Evolutionary conservation across 2,888 invertebrate genomes (phyloP), one percentile per base, ranked within the genome.

Genomic region (Pseudococcus viburni): DNA sequence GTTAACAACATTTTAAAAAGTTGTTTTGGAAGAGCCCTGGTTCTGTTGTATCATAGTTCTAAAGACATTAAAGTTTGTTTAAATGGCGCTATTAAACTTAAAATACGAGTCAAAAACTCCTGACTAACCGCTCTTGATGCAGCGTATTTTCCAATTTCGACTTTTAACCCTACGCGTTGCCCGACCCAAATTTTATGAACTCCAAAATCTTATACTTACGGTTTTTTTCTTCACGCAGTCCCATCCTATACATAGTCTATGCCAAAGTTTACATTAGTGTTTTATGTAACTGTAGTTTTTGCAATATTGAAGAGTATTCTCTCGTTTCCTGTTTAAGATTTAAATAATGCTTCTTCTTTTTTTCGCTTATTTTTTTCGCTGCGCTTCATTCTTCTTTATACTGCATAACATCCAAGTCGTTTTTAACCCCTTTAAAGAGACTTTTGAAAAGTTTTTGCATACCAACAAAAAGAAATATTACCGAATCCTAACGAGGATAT

Each of bases 31-130:
- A 77, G 73, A 87, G 77, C 87, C 19, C 26, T 42, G 42, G 73
- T 87, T 39, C 51, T 87, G 87, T 87, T 73, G 87, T 87, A 87
- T 87, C 77, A 87, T 87, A 87, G 87, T 87, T 87, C 55, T 51
- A 87, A 87, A 87, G 87, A 87, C 87, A 87, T 87, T 87, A 87
- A 87, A 87, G 87, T 87, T 87, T 87, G 87, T 87, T 87, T 87
- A 87, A 87, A 87, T 87, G 80, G 87, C 87, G 80, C 87, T 87
- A 87, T 87, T 87, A 87, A 87, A 87, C 87, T 87, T 87, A 87
- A 87, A 87, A 87, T 87, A 87, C 87, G 87, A 87, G 80, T 87
- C 87, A 87, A 87, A 86, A 87, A 87, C 87, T 87, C 87, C 51
- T 77, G 48, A 87, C 87, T 87, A 87, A 87, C 87, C 87, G 80